These are phyloP conservation scores for Phrynocephalus forsythii DNA, from an alignment of 2,797 vertebrate species.

Conservation along the genomic window DNA sequence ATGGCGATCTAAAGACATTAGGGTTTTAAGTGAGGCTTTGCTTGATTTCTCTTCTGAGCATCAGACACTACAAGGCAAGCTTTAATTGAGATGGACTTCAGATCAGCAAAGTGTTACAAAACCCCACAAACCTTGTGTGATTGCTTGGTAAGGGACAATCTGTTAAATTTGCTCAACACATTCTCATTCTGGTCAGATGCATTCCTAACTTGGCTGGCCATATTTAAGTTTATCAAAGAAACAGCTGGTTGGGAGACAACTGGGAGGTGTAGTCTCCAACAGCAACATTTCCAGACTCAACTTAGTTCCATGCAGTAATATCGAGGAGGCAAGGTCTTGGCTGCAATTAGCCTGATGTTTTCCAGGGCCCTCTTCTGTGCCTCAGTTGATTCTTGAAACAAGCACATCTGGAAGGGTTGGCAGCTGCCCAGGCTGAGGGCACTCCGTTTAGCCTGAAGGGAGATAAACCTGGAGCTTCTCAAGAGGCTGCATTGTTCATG, in stretches of 20 bases:
- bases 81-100: neutral
- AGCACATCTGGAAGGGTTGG: constrained; percentile 18
- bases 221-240: too few species aligned
- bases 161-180: neutral
- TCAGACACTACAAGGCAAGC: neutral
- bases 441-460: neutral
- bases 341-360: neutral
- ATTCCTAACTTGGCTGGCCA: neutral
- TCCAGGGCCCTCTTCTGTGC: neutral
- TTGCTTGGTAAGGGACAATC: neutral
- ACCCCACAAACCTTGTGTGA: neutral
- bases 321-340: neutral
- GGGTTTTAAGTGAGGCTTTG: neutral
- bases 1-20: constrained; percentile 56
- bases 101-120: neutral
- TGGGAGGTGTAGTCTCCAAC: too few species aligned
- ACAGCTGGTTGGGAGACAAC: too few species aligned
- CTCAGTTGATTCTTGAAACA: neutral
- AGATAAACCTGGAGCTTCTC: neutral
- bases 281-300: too few species aligned
- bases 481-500: constrained; percentile 8
- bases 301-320: neutral
- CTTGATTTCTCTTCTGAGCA: constrained; percentile 9
- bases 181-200: neutral
- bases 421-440: neutral